Percentiles rank a stretch among this genome's conserved stretches.
Conservation (phyloP, 2,113 vertebrate genomes). For the Craseonycteris thonglongyai region DNA sequence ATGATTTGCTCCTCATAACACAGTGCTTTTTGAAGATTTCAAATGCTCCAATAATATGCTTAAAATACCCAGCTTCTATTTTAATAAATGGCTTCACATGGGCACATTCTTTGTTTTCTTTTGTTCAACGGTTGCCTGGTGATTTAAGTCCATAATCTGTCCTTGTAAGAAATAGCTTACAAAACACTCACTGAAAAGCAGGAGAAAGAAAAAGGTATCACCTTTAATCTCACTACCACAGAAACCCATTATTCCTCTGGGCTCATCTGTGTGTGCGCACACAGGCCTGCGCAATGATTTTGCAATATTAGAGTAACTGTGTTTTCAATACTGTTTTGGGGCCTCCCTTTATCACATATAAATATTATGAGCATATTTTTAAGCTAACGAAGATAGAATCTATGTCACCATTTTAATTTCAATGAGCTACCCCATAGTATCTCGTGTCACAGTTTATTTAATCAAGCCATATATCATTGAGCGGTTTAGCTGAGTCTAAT, state of each 20-base stretch:
- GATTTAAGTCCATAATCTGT: slow-evolving; percentile 2
- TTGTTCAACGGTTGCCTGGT: not conserved
- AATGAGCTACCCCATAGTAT: not conserved
- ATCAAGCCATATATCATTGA: not conserved
- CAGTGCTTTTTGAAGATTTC: not conserved
- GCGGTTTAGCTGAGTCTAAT: not conserved
- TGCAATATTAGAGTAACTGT: not conserved
- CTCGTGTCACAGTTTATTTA: not conserved
- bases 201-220: not conserved
- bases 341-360: not conserved
- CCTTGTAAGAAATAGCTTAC: not conserved
- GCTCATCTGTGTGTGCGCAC: not conserved
- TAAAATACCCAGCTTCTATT: not conserved
- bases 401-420: not conserved
- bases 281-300: too few relatives aligned
- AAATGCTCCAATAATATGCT: not conserved
- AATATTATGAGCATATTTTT: not conserved
- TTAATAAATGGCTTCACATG: not conserved
- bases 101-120: not conserved
- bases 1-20: not conserved
- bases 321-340: not conserved
- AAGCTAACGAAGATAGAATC: not conserved
- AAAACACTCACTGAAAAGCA: not conserved
- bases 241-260: not conserved
- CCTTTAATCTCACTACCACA: not conserved